Conservation (phyloP, 2,888 invertebrate genomes). For the Hirtodrosophila histrioides region DNA sequence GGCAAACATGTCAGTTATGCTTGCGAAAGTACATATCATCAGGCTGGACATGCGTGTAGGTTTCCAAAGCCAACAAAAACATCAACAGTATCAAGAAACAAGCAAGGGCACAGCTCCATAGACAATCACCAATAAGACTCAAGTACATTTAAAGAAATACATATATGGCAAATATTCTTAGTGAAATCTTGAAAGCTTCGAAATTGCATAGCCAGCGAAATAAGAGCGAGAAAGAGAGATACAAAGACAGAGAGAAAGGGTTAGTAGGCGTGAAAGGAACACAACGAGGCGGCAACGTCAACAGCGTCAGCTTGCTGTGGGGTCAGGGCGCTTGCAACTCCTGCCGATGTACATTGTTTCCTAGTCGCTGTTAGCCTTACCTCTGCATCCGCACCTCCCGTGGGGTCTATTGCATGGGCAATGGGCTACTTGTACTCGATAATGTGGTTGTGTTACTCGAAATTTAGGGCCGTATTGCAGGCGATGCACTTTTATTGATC, state of each 20-base stretch:
- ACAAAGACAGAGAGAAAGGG: background rate
- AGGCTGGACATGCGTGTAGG: conserved; percentile 79
- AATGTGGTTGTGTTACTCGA: conserved; percentile 56
- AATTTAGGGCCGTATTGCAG: conserved; percentile 68
- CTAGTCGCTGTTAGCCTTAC: conserved; percentile 50
- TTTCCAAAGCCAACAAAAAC: conserved; percentile 42
- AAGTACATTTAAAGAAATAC: conserved; percentile 56
- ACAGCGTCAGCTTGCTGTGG: conserved; percentile 46
- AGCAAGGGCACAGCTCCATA: conserved; percentile 59
- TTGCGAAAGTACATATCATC: conserved; percentile 81
- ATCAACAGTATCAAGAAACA: conserved; percentile 33
- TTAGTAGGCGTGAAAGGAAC: conserved; percentile 49
- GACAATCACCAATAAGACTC: conserved; percentile 41
- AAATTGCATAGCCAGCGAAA: conserved; percentile 47
- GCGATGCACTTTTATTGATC: conserved; percentile 39
- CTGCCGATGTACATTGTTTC: conserved; percentile 52
- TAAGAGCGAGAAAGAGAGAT: conserved; percentile 9
- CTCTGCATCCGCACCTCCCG: conserved; percentile 15
- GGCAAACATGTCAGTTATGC: conserved; percentile 80
- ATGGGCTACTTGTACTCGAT: conserved; percentile 62
- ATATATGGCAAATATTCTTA: conserved; percentile 73
- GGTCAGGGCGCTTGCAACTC: conserved; percentile 47
- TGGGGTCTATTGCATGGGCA: conserved; percentile 15
- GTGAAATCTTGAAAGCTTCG: conserved; percentile 79
- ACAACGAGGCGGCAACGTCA: conserved; percentile 60